Evolutionary conservation across 2,113 vertebrate species (phyloP).

Genomic region (Periophthalmus modestus): DNA sequence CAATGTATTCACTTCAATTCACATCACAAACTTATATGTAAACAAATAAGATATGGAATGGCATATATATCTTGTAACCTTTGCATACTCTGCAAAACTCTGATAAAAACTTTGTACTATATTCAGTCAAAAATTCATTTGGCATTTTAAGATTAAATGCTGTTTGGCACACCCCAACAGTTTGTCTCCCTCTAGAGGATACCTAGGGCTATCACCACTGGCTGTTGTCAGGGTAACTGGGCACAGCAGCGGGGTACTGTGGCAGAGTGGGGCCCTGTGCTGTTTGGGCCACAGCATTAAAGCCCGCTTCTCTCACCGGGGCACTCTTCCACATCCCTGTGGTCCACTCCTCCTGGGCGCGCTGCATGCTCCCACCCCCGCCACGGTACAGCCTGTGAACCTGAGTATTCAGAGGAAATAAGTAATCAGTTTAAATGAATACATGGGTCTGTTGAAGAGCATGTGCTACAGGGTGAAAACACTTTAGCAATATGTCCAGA

Average conservation of each 20-base stretch:
- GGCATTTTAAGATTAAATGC: slow-evolving; percentile 23
- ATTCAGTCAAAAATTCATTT: slow-evolving; percentile 26
- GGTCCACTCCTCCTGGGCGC: slow-evolving; percentile 91
- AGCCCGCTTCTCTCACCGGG: slow-evolving; percentile 82
- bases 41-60: slow-evolving; percentile 57
- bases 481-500: no score
- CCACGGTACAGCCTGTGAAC: slow-evolving; percentile 92
- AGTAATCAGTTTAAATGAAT: no score
- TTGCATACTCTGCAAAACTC: slow-evolving; percentile 13
- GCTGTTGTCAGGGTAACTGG: slow-evolving; percentile 85
- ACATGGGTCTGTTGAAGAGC: no score
- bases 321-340: slow-evolving; percentile 84
- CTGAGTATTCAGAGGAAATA: slow-evolving; percentile 61
- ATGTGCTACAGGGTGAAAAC: no score
- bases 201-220: slow-evolving; percentile 66
- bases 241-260: slow-evolving; percentile 88
- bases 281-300: slow-evolving; percentile 79
- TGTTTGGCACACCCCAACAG: neutral
- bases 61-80: slow-evolving; percentile 7
- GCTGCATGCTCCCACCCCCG: slow-evolving; percentile 86
- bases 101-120: slow-evolving; percentile 23
- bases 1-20: slow-evolving; percentile 1
- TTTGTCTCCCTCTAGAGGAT: slow-evolving; percentile 58
- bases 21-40: slow-evolving; percentile 35
- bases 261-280: slow-evolving; percentile 88